Evolutionary conservation across 2,797 vertebrate species (phyloP), one percentile per base, ranked within the genome.

Genomic region (Cheirogaleus major): DNA sequence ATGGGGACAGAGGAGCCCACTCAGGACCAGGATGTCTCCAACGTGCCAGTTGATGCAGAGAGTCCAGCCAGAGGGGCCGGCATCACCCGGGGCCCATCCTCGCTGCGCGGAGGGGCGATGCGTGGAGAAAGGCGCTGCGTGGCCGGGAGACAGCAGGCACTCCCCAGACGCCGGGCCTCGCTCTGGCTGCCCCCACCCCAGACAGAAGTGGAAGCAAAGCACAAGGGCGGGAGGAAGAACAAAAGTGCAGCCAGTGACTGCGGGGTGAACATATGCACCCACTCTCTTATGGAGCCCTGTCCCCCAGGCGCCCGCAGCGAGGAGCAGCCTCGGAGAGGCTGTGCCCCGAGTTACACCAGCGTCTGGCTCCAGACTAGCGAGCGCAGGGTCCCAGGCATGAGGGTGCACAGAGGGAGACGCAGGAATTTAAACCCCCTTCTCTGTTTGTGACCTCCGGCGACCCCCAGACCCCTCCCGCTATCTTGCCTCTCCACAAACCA

Each of bases 241-340:
- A 18, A 4, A 65, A 18, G 32, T n/a, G n/a, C 63, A 65, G 32
- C 63, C 17, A 3, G 17, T n/a, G 3, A 59, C 57, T 12, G 57
- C 25, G 25, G 52, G 9, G 25, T 59, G 25, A 27, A 5, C 23
- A 27, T 59, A 10, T 11, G 57, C 57, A 27, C 25, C 57, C 10
- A 30, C 17, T 25, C 63, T 20, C 32, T 8, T 14, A 4, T 17
- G 63, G 63, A 35, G 9, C 32, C 63, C n/a, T 4, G 4, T 20
- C 32, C 63, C 18, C 63, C 63, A 65, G 0, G 32, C 7, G 1
- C 63, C 63, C 4, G 4, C 15, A 65, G 63, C 18, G 63, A 35
- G 32, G 63, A n/a, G 9, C 17, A 0, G 17, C 14, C 4, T 0
- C 0, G 8, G 63, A 3, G 7, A n/a, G 32, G 63, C 17, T 7